Percentiles rank a stretch among this genome's conserved stretches.
These are phyloP conservation scores for Lepisosteus oculatus DNA, from an alignment of 2,113 vertebrate genomes.

Conservation along the genomic window DNA sequence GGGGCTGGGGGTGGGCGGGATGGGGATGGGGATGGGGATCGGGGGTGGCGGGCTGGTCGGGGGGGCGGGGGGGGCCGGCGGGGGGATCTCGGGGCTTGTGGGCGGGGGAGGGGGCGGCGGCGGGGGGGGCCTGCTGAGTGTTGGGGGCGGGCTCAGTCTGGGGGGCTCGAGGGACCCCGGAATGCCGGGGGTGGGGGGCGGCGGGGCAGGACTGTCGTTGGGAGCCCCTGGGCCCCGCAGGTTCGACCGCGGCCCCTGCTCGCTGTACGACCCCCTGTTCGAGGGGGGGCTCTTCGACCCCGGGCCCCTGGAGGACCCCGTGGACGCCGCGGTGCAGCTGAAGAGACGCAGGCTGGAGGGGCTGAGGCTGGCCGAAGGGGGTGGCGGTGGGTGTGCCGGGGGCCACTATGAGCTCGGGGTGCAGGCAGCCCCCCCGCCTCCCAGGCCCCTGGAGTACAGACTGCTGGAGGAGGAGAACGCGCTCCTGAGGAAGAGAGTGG, in stretches of 20 bases:
- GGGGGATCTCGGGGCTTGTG: too few species aligned
- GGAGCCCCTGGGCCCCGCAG: constrained; percentile 55
- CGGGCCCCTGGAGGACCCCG: constrained; percentile 73
- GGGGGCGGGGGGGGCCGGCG: background rate
- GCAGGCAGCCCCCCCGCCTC: constrained; percentile 66
- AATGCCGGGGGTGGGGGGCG: constrained; percentile 47
- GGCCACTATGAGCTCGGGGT: constrained; percentile 87
- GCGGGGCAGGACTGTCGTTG: constrained; percentile 56
- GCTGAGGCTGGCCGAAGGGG: constrained; percentile 60
- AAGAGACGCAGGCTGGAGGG: constrained; percentile 81
- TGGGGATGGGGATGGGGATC: background rate
- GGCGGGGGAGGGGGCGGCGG: too few species aligned
- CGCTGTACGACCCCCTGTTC: constrained; percentile 64
- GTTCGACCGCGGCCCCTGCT: constrained; percentile 68
- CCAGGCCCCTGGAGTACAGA: constrained; percentile 77
- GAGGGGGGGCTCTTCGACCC: constrained; percentile 78
- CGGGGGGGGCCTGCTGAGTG: constrained; percentile 30
- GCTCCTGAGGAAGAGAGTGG: constrained; percentile 86
- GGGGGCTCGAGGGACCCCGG: constrained; percentile 63
- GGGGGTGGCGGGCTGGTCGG: background rate
- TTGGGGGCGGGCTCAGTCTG: constrained; percentile 53
- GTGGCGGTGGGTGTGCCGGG: constrained; percentile 64
- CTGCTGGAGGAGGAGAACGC: constrained; percentile 91
- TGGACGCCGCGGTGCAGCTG: constrained; percentile 81
- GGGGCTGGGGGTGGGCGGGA: constrained; percentile 51